Evolutionary conservation across 2,888 invertebrate genomes (phyloP).

Genomic region (Autographa pulchrina): DNA sequence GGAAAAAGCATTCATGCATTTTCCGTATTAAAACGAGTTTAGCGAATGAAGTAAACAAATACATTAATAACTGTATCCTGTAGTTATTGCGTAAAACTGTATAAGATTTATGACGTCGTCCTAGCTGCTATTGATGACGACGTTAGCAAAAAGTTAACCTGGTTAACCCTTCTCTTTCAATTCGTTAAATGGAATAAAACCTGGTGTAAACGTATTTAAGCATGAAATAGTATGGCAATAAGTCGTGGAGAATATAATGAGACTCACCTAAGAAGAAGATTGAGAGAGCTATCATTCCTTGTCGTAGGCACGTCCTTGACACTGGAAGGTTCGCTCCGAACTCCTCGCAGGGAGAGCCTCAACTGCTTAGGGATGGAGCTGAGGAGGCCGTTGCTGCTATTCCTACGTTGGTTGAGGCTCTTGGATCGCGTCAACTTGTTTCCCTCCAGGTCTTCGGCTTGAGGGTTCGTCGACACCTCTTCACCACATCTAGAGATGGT

Average conservation of each 20-base stretch:
- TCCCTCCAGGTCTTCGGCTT: conserved; percentile 77
- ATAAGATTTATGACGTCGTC: neutral
- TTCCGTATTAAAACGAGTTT: neutral
- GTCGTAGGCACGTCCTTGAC: conserved; percentile 86
- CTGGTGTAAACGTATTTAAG: conserved; percentile 3
- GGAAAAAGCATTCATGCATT: neutral
- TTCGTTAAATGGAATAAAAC: neutral
- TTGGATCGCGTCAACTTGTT: conserved; percentile 84
- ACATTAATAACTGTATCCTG: neutral
- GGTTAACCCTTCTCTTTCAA: conserved; percentile 9
- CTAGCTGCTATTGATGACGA: neutral
- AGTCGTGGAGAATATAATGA: conserved; percentile 12
- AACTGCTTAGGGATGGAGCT: conserved; percentile 88
- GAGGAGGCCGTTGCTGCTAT: conserved; percentile 86
- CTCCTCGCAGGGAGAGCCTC: conserved; percentile 85
- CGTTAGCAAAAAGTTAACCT: neutral
- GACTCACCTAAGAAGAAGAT: conserved; percentile 86
- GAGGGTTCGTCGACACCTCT: conserved; percentile 76
- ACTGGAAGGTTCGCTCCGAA: conserved; percentile 86
- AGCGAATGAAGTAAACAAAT: neutral
- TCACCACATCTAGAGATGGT: conserved; percentile 77
- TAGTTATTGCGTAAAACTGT: neutral
- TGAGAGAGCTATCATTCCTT: conserved; percentile 86
- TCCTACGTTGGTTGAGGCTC: conserved; percentile 85
- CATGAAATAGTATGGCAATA: conserved; percentile 12